Base-by-base conservation (phyloP, 2,888 invertebrate species). In the Pollenia griseotomentosa region DNA sequence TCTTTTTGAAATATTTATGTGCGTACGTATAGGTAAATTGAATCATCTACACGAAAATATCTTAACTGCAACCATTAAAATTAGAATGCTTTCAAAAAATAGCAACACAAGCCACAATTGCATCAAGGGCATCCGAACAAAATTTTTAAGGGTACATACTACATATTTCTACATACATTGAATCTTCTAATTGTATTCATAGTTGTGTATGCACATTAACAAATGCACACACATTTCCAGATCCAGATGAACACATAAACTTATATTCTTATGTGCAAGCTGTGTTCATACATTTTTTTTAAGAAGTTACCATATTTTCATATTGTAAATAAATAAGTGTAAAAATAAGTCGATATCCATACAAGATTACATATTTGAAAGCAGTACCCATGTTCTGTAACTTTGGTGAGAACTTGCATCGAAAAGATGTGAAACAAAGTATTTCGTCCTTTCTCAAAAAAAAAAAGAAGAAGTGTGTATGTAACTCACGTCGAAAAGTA, bases 41-140 rank as follows among this genome's bases (percentile, higher is more conserved):
- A 23, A n/a, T 46, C 14, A 44, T 44, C 44, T 6, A 65, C 42
- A 42, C 16, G n/a, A 51, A 75, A 59, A 2, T 65, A 12, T 75
- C 6, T 6, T 57, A 19, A 53, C 51, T 53, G 40, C 19, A 53
- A 57, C 61, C 11, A 19, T 40, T 19, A 44, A 48, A 10, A 53
- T 46, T 11, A 46, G 11, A 61, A 46, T 40, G 19, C 9, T 6
- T 46, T 48, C 51, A 77, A 75, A 61, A 83, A 75, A 75, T 75
- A 78, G 55, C 9, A 40, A 40, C 83, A 19, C n/a, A 63, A 65
- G 40, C 61, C 53, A 83, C 83, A 75, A 68, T 59, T 19, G 61
- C 14, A 82, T 61, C 74, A 68, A 65, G 82, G 66, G 82, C 82
- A 75, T 66, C 59, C 23, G 40, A 61, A 66, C 65, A 75, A 19